Conservation (phyloP, 2,113 vertebrate species). For the Prunella fulvescens region DNA sequence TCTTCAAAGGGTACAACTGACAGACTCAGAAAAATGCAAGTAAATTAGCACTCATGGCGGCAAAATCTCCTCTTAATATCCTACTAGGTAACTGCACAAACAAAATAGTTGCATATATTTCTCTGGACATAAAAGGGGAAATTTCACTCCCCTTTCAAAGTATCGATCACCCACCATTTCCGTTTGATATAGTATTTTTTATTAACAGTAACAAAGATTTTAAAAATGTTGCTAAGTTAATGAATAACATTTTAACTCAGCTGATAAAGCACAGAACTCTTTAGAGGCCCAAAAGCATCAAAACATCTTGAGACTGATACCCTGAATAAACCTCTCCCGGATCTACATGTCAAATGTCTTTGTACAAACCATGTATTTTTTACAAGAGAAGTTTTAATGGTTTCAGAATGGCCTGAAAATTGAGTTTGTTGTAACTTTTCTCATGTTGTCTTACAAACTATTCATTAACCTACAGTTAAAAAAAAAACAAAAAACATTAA, state of each 20-base stretch:
- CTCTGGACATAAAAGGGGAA: not conserved
- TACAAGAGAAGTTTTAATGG: not conserved
- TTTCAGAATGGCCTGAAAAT: not conserved
- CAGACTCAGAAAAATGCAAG: not conserved
- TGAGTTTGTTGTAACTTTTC: not conserved
- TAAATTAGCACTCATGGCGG: not conserved
- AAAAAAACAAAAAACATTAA: not conserved
- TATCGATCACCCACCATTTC: not conserved
- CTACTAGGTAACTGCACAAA: not conserved
- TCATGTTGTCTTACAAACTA: not conserved
- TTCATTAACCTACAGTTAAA: not conserved
- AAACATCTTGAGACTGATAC: not conserved
- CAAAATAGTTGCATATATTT: not conserved
- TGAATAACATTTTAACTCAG: not conserved
- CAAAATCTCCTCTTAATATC: not conserved
- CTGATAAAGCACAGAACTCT: not conserved
- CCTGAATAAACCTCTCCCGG: not conserved
- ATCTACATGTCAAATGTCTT: not conserved
- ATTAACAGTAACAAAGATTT: not conserved
- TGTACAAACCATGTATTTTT: fast-evolving
- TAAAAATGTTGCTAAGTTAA: not conserved
- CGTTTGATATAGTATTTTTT: not conserved
- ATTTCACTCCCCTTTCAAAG: not conserved
- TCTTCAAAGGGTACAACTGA: not conserved
- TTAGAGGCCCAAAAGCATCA: not conserved